Conservation (phyloP, 2,888 invertebrate species). For the Caenorhabditis sinica region DNA sequence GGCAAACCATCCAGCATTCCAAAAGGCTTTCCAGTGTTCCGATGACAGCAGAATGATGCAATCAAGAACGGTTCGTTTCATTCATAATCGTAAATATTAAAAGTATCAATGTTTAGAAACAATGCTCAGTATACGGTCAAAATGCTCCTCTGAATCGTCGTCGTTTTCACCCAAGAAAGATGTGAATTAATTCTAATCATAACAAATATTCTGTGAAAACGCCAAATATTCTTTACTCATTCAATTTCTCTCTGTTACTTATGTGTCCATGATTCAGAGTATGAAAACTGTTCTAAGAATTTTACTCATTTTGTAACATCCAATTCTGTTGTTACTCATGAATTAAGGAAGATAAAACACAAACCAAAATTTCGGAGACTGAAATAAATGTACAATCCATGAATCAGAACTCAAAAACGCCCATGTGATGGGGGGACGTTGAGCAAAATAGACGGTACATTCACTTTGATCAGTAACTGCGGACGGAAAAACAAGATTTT, state of each 20-base stretch:
- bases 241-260: not conserved
- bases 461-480: not conserved
- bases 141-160: constrained; percentile 11
- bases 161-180: not conserved
- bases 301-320: not conserved
- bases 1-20: constrained; percentile 32
- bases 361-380: constrained; percentile 4
- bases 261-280: not conserved
- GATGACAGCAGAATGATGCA: constrained; percentile 40
- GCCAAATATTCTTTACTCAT: not conserved
- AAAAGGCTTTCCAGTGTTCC: constrained; percentile 41
- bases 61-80: not conserved
- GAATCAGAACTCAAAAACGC: not conserved
- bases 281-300: not conserved
- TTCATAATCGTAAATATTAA: not conserved
- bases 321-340: not conserved
- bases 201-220: not conserved
- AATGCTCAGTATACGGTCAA: constrained; percentile 32
- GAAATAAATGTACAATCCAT: not conserved
- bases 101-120: constrained; percentile 15
- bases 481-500: not conserved
- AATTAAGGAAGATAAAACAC: not conserved
- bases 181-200: too few relatives aligned
- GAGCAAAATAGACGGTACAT: constrained; percentile 13
- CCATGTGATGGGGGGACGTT: constrained; percentile 1